Percentiles rank a stretch among this genome's conserved stretches.
Conservation (phyloP, 1,140 invertebrate genomes). For the Geopemphigus sp. region DNA sequence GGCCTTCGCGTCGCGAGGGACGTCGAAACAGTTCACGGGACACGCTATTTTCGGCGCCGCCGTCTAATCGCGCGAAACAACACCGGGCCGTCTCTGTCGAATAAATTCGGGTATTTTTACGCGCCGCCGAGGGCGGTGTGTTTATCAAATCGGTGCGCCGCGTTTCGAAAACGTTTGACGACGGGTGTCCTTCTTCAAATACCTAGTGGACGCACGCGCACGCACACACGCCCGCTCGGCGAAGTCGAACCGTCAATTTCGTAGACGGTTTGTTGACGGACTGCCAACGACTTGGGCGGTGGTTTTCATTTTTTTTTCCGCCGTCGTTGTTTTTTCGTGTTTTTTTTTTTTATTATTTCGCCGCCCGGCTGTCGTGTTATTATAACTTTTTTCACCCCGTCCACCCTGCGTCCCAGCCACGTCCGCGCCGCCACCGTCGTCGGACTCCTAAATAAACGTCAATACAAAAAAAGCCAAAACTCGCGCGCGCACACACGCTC, state of each 20-base stretch:
- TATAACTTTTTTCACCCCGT: slow-evolving; percentile 27
- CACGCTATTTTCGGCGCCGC: no score
- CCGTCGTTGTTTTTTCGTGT: no score
- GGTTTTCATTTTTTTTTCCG: neutral
- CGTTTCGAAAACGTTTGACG: slow-evolving; percentile 19
- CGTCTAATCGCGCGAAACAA: no score
- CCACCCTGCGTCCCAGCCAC: no score
- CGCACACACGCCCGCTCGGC: no score
- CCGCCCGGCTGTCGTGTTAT: slow-evolving; percentile 23
- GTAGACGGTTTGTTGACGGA: slow-evolving; percentile 40
- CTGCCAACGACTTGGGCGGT: slow-evolving; percentile 48
- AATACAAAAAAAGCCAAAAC: neutral
- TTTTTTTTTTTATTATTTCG: slow-evolving; percentile 26
- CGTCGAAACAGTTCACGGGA: no score
- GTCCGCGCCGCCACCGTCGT: neutral
- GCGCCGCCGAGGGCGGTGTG: no score
- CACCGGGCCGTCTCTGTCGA: no score
- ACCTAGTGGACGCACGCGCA: neutral
- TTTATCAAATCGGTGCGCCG: slow-evolving; percentile 2
- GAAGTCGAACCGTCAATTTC: slow-evolving; percentile 9
- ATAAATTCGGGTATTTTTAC: slow-evolving; percentile 29
- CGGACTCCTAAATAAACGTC: slow-evolving; percentile 24
- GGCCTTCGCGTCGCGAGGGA: no score
- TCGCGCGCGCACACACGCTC: no score
- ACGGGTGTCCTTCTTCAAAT: slow-evolving; percentile 38